Percentiles rank a stretch among this genome's conserved stretches.
These are phyloP conservation scores for Dione juno DNA, from an alignment of 2,888 invertebrate genomes.

Conservation along the genomic window DNA sequence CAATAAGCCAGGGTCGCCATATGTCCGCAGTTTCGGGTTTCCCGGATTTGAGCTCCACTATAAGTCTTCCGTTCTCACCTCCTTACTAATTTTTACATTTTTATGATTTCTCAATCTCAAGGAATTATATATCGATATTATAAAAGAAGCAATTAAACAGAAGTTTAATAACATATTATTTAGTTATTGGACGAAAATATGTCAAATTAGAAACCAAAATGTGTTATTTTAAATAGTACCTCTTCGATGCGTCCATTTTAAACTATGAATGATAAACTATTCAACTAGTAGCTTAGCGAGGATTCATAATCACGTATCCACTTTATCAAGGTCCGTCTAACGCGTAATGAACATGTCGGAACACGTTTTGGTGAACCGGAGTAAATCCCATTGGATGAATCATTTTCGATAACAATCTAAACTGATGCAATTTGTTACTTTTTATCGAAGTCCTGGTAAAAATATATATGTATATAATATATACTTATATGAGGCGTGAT, in stretches of 20 bases:
- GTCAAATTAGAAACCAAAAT: too few relatives aligned
- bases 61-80: slow-evolving; percentile 29
- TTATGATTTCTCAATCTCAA: slow-evolving; percentile 9
- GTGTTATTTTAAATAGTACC: too few relatives aligned
- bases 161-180: too few relatives aligned
- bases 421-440: slow-evolving; percentile 5
- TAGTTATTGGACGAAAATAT: too few relatives aligned
- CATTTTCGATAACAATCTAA: slow-evolving; percentile 6
- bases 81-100: neutral
- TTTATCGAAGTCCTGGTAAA: neutral
- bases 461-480: neutral
- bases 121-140: too few relatives aligned
- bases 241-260: slow-evolving; percentile 4
- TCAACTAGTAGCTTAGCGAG: slow-evolving; percentile 34
- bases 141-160: too few relatives aligned
- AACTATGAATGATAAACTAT: slow-evolving; percentile 8
- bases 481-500: neutral
- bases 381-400: slow-evolving; percentile 44
- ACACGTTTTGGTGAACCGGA: slow-evolving; percentile 54
- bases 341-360: slow-evolving; percentile 43
- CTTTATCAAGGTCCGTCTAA: slow-evolving; percentile 35
- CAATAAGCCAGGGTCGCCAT: slow-evolving; percentile 2
- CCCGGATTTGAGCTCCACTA: slow-evolving; percentile 37
- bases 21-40: slow-evolving; percentile 30
- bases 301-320: slow-evolving; percentile 35